Evolutionary conservation across 2,888 invertebrate species (phyloP).

Genomic region (Orgyia antiqua): DNA sequence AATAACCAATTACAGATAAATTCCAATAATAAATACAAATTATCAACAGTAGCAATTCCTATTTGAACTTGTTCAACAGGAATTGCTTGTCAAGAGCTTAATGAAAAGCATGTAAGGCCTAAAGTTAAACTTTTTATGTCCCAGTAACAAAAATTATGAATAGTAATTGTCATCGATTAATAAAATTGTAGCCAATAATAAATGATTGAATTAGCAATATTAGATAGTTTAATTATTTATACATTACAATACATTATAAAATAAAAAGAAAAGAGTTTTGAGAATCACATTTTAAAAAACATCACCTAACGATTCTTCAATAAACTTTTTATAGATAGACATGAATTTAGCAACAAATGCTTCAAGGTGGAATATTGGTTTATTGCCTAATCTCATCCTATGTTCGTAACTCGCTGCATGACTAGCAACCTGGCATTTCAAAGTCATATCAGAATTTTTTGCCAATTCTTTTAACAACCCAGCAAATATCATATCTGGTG

Average conservation of each 20-base stretch:
- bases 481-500: constrained; percentile 93
- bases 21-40: no score
- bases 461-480: constrained; percentile 90
- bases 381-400: constrained; percentile 93
- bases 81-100: no score
- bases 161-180: no score
- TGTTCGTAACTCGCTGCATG: constrained; percentile 95
- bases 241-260: no score
- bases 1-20: no score
- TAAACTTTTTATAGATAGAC: constrained; percentile 93
- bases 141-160: no score
- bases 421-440: constrained; percentile 91
- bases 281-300: constrained; percentile 70
- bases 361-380: constrained; percentile 97
- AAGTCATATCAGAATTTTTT: constrained; percentile 91
- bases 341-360: constrained; percentile 98
- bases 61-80: no score
- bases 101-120: no score
- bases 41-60: no score
- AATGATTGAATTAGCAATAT: not conserved
- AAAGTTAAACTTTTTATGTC: no score
- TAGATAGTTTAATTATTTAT: not conserved
- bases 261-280: no score
- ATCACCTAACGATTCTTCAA: constrained; percentile 84
- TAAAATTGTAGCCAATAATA: no score